Conservation (phyloP, 2,888 invertebrate genomes). For the Pseudococcus jackbeardsleyi region DNA sequence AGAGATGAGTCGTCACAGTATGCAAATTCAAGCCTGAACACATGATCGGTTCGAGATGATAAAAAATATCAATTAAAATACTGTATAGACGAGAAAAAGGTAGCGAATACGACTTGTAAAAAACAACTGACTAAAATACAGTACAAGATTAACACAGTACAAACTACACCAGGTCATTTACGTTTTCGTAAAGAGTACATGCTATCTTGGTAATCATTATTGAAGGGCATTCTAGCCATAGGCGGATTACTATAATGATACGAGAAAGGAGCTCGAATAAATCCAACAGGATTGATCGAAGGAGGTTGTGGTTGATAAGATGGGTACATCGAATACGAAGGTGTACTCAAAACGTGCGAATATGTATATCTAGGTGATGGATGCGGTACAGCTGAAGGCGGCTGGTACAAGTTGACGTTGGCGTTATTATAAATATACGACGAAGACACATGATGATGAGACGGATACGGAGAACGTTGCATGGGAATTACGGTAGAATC, state of each 20-base stretch:
- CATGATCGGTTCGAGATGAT: constrained; percentile 11
- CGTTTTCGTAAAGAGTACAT: constrained; percentile 48
- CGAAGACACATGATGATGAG: constrained; percentile 48
- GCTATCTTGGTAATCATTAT: constrained; percentile 39
- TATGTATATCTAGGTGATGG: constrained; percentile 40
- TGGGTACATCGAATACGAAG: constrained; percentile 38
- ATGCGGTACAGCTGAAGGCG: not conserved
- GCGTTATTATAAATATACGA: constrained; percentile 35
- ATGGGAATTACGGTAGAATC: constrained; percentile 43
- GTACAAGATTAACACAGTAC: not conserved
- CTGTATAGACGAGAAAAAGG: constrained; percentile 26
- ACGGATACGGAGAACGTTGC: constrained; percentile 53
- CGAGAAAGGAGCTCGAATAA: not conserved
- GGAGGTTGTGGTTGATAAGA: constrained; percentile 39
- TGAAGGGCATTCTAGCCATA: not conserved
- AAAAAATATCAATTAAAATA: constrained; percentile 27
- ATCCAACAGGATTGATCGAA: not conserved
- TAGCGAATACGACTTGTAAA: constrained; percentile 10
- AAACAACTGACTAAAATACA: constrained; percentile 33
- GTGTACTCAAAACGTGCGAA: constrained; percentile 56
- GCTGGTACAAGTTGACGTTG: constrained; percentile 55
- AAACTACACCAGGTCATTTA: constrained; percentile 47
- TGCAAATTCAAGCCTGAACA: constrained; percentile 37
- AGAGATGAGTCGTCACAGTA: constrained; percentile 13
- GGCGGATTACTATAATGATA: constrained; percentile 40